Evolutionary conservation across 2,797 vertebrate genomes (phyloP).

Genomic region (Microctenopoma steveboyesi): DNA sequence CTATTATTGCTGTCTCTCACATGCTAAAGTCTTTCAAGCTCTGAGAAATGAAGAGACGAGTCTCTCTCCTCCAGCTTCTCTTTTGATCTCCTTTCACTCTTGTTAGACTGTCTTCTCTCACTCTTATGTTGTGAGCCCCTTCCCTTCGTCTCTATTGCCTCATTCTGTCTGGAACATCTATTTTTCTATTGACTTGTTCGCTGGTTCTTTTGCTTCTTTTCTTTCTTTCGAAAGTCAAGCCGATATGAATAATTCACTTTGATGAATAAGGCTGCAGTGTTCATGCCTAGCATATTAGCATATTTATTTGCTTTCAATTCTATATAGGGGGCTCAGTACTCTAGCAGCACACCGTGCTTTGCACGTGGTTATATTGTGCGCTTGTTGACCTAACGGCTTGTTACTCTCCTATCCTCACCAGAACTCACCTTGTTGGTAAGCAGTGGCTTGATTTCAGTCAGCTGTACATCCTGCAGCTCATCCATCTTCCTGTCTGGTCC

Average conservation of each 20-base stretch:
- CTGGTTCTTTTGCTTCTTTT: constrained; percentile 22
- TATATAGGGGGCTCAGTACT: neutral
- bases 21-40: constrained; percentile 34
- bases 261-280: constrained; percentile 64
- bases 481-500: constrained; percentile 86
- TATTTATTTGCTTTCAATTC: constrained; percentile 38
- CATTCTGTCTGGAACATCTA: constrained; percentile 26
- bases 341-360: neutral
- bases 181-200: constrained; percentile 32
- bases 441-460: constrained; percentile 96
- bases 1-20: constrained; percentile 12
- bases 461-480: constrained; percentile 95
- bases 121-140: neutral
- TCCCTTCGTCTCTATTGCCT: constrained; percentile 34
- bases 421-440: constrained; percentile 92
- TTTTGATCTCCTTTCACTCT: constrained; percentile 54
- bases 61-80: constrained; percentile 47
- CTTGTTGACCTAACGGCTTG: constrained; percentile 6
- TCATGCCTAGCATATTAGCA: constrained; percentile 34
- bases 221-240: constrained; percentile 53
- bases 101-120: constrained; percentile 20
- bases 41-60: constrained; percentile 36
- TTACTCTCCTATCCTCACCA: neutral
- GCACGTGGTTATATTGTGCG: neutral
- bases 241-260: constrained; percentile 81